phyloP scores from a whole-genome alignment of 2,797 vertebrate genomes.

The Anomalospiza imberbis region DNA sequence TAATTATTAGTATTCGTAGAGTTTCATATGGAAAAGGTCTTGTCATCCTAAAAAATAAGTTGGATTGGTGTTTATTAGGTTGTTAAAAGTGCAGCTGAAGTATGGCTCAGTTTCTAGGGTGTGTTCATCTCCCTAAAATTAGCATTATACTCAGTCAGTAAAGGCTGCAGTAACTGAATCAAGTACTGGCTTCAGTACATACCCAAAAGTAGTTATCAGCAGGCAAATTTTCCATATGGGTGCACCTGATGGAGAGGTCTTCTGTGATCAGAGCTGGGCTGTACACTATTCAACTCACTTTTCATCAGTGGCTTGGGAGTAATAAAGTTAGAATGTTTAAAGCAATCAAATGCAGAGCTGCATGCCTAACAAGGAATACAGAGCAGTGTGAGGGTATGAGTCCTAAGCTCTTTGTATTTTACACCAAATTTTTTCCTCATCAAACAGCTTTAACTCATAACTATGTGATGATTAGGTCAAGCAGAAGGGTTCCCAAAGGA shows the following conservation, averaged over 20 bases:
- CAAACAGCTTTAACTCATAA: background rate
- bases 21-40: background rate
- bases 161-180: background rate
- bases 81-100: background rate
- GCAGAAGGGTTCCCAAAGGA: background rate
- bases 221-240: background rate
- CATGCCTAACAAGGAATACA: background rate
- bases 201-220: conserved; percentile 26
- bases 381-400: background rate
- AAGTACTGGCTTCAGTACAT: background rate
- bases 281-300: background rate
- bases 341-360: background rate
- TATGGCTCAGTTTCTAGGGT: background rate
- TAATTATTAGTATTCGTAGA: background rate
- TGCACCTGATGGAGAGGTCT: background rate
- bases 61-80: background rate
- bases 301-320: background rate
- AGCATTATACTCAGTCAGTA: background rate
- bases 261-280: background rate
- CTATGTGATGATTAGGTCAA: background rate
- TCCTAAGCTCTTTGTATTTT: background rate
- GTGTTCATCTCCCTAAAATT: conserved; percentile 35
- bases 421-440: background rate
- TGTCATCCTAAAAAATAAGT: background rate
- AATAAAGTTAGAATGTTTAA: background rate